These are phyloP conservation scores for Ceramica pisi DNA, from an alignment of 2,888 invertebrate species.

Conservation along the genomic window DNA sequence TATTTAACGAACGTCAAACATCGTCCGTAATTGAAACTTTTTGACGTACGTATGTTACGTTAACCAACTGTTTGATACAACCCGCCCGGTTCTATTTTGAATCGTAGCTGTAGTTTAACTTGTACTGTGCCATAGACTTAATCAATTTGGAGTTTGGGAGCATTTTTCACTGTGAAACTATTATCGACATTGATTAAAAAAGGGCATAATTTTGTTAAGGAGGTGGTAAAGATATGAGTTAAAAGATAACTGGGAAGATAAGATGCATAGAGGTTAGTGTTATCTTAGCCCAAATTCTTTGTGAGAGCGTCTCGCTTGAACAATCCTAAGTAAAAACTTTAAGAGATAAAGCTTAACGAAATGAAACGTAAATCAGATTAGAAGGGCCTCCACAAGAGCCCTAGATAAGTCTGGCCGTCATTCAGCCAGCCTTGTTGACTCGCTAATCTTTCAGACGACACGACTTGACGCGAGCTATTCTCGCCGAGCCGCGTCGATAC, in stretches of 20 bases:
- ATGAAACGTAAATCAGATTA: not conserved
- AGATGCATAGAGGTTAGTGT: not conserved
- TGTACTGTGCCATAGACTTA: not conserved
- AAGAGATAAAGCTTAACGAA: no score
- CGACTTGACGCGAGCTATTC: not conserved
- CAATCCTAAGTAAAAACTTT: not conserved
- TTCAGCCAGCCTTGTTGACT: constrained; percentile 18
- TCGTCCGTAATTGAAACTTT: no score
- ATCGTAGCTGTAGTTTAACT: not conserved
- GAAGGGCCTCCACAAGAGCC: constrained; percentile 6
- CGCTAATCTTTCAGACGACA: not conserved
- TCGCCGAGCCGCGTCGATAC: constrained; percentile 12
- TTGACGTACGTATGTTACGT: no score
- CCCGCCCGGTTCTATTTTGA: not conserved
- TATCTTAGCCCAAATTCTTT: no score
- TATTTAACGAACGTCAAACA: no score
- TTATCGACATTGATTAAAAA: no score
- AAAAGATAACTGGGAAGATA: not conserved
- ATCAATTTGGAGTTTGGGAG: not conserved
- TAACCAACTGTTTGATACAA: no score
- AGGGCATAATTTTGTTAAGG: not conserved
- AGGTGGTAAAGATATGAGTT: not conserved
- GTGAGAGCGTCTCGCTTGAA: no score
- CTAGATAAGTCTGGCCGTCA: not conserved
- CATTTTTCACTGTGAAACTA: no score